Conservation (phyloP, 2,113 vertebrate genomes). For the Terrapene triunguis region DNA sequence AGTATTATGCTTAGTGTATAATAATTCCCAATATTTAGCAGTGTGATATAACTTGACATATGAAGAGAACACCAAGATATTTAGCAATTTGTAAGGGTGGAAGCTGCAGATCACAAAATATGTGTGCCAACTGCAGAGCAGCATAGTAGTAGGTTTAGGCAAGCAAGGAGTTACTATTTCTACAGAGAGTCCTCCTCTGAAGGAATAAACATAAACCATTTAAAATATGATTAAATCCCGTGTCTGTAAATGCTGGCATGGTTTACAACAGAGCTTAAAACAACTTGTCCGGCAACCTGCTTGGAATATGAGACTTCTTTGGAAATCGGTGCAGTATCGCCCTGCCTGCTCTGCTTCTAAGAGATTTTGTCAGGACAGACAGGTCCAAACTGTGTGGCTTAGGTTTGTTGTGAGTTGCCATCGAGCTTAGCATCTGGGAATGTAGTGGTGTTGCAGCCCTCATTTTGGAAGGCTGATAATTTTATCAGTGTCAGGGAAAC, state of each 20-base stretch:
- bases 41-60: rapidly evolving
- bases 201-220: neutral
- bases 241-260: rapidly evolving
- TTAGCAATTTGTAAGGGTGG: neutral
- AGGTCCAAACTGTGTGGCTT: neutral
- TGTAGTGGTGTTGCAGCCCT: neutral
- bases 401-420: neutral
- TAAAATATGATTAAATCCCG: neutral
- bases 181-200: neutral
- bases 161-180: neutral
- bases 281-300: neutral
- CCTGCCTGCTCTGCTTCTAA: neutral
- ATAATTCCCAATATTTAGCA: neutral
- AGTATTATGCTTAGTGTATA: neutral
- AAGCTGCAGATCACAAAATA: neutral
- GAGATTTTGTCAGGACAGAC: neutral
- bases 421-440: neutral
- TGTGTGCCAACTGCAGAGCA: neutral
- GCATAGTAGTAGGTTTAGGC: neutral
- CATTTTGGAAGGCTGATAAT: neutral
- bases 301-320: neutral
- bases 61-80: neutral
- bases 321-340: neutral
- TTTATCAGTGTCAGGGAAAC: rapidly evolving
- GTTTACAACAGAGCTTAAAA: neutral